Evolutionary conservation across 2,888 invertebrate species (phyloP).

Genomic region (Resseliella maxima): DNA sequence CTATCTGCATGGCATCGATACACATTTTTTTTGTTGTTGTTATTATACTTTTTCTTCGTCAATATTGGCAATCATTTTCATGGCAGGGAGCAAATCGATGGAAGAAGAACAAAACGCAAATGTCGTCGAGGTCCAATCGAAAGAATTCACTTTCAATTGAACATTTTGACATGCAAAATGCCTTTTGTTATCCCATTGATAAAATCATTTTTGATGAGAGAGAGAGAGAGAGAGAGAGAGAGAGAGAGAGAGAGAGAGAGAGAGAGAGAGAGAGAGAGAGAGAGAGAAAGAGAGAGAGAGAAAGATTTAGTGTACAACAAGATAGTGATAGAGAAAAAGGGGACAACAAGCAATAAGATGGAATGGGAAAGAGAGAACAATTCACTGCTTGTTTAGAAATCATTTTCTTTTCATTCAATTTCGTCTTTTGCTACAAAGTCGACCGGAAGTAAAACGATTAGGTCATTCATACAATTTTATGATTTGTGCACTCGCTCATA

Average conservation of each 20-base stretch:
- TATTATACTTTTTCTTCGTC: too few relatives aligned
- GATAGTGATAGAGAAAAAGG: too few relatives aligned
- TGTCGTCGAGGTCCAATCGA: slow-evolving; percentile 32
- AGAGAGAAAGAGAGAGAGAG: not conserved
- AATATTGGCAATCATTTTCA: too few relatives aligned
- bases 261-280: not conserved
- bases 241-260: not conserved
- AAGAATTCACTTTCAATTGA: slow-evolving; percentile 38
- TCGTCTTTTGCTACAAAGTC: slow-evolving; percentile 57
- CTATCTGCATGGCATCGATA: not conserved
- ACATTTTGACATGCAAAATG: slow-evolving; percentile 49
- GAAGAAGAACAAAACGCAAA: not conserved
- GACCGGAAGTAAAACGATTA: slow-evolving; percentile 58
- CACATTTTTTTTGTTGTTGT: not conserved
- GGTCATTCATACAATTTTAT: slow-evolving; percentile 54
- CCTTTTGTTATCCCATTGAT: slow-evolving; percentile 37
- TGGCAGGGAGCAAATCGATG: not conserved
- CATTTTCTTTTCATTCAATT: slow-evolving; percentile 55
- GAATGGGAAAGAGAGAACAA: not conserved
- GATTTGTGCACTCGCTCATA: not conserved
- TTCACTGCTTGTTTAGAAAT: slow-evolving; percentile 6
- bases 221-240: not conserved
- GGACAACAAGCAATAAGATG: too few relatives aligned
- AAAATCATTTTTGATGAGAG: not conserved
- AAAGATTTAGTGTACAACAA: too few relatives aligned